Percentiles rank a stretch among this genome's conserved stretches.
Conservation (phyloP, 2,888 invertebrate species). For the Sceliomorpha sp. region DNA sequence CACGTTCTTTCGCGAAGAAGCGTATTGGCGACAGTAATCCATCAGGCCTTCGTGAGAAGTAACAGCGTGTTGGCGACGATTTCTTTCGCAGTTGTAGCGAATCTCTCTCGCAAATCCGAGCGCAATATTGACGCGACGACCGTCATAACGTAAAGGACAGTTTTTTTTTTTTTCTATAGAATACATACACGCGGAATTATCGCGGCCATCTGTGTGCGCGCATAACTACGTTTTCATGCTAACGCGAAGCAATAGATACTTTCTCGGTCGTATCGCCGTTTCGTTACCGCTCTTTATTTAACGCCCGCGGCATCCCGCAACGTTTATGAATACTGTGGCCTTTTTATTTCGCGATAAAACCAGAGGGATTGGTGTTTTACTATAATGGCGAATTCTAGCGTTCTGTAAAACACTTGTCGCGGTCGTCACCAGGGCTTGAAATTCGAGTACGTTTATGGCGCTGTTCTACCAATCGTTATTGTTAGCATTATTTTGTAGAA, state of each 20-base stretch:
- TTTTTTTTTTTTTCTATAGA: slow-evolving; percentile 4
- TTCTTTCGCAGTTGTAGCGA: slow-evolving; percentile 16
- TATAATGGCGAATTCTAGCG: slow-evolving; percentile 23
- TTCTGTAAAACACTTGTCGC: slow-evolving; percentile 15
- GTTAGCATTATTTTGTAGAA: neutral
- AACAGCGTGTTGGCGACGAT: slow-evolving; percentile 27
- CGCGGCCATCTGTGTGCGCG: slow-evolving; percentile 27
- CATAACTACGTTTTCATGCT: slow-evolving; percentile 42
- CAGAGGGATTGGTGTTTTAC: slow-evolving; percentile 27
- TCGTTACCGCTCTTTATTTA: slow-evolving; percentile 41
- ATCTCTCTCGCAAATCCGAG: slow-evolving; percentile 19
- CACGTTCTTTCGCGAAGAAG: neutral
- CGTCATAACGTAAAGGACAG: neutral
- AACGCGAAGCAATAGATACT: slow-evolving; percentile 38
- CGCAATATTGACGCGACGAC: slow-evolving; percentile 30
- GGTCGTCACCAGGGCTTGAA: slow-evolving; percentile 5
- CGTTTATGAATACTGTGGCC: slow-evolving; percentile 33
- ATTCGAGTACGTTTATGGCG: slow-evolving; percentile 17
- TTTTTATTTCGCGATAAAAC: slow-evolving; percentile 13
- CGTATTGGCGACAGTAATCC: slow-evolving; percentile 23
- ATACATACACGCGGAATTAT: slow-evolving; percentile 19
- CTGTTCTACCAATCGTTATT: slow-evolving; percentile 25
- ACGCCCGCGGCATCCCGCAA: slow-evolving; percentile 27
- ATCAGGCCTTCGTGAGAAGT: slow-evolving; percentile 12
- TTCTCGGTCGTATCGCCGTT: slow-evolving; percentile 35